phyloP scores from a whole-genome alignment of 2,113 vertebrate species.

The Myrmecobius fasciatus region DNA sequence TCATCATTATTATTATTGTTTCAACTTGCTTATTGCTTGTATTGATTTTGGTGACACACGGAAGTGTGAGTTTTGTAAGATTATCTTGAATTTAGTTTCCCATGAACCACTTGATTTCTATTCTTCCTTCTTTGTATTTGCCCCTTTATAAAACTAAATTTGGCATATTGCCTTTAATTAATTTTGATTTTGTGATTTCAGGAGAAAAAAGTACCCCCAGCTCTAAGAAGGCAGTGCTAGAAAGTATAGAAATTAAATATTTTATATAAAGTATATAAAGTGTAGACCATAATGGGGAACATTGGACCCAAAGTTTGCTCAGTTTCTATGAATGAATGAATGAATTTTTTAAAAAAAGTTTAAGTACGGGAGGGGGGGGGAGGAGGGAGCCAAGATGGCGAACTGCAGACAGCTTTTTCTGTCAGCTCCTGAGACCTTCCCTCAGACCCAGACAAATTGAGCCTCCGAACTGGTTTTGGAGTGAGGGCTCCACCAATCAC shows the following conservation, averaged over 20 bases:
- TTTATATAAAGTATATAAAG: too few species aligned
- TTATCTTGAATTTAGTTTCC: background rate
- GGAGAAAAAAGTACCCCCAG: background rate
- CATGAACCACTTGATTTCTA: background rate
- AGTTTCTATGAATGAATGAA: background rate
- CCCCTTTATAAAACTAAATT: background rate
- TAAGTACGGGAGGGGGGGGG: too few species aligned
- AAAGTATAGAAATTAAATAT: background rate
- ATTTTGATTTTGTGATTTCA: background rate
- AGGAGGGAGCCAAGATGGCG: too few species aligned
- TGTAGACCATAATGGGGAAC: background rate
- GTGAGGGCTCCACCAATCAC: too few species aligned
- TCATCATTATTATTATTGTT: background rate
- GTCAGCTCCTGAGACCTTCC: too few species aligned
- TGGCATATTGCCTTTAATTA: background rate
- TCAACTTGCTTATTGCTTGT: background rate
- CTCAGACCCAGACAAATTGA: too few species aligned
- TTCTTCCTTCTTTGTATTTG: background rate
- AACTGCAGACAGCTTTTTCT: too few species aligned
- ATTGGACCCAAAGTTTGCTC: background rate
- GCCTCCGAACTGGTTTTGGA: too few species aligned
- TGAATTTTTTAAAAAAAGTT: background rate
- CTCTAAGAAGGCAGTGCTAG: background rate
- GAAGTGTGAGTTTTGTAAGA: background rate
- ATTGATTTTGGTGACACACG: background rate